Base-by-base conservation (phyloP, 2,797 vertebrate genomes). In the Furcifer pardalis region DNA sequence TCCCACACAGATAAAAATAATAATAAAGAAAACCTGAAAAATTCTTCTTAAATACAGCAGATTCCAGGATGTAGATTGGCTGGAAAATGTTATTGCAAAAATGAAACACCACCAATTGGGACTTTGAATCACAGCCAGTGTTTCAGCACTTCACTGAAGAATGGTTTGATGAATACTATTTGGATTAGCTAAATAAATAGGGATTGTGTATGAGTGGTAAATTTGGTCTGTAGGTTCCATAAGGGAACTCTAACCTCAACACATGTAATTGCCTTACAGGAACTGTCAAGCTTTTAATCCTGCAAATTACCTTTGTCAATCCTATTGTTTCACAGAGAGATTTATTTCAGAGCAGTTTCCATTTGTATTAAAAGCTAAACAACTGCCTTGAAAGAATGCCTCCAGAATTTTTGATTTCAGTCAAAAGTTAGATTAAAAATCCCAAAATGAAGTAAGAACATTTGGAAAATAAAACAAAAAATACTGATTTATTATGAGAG, bases 221-320 rank as follows among this genome's bases (percentile, higher is more conserved):
- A 13, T 77, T 81, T 21, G 3, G 52, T 86, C 74, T 69, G 30
- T 37, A 71, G 42, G 27, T 52, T 82, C 59, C 46, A 63, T 32
- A 81, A 8, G 89, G 87, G 80, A 89, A 60, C 74, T 5, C 73
- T 0, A 85, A 86, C 82, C 84, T 90, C 75, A 89, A 90, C 88
- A 91, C 87, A 91, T 52, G 86, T 88, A 90, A 85, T 89, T 91
- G 86, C 79, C 84, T 90, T 82, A 92, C 89, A 89, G 88, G 71
- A 77, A 87, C 69, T 85, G 87, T 84, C 88, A 93, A 91, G 74
- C 80, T 89, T 83, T 83, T 84, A 90, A 77, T 23, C 19, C 37
- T 86, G 89, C 21, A 86, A 87, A 82, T 85, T 63, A 89, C 90
- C 90, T 56, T 7, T 74, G 60, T 65, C 79, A 79, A 85, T 65